Conservation (phyloP, 2,113 vertebrate genomes). For the Semicossyphus pulcher region DNA sequence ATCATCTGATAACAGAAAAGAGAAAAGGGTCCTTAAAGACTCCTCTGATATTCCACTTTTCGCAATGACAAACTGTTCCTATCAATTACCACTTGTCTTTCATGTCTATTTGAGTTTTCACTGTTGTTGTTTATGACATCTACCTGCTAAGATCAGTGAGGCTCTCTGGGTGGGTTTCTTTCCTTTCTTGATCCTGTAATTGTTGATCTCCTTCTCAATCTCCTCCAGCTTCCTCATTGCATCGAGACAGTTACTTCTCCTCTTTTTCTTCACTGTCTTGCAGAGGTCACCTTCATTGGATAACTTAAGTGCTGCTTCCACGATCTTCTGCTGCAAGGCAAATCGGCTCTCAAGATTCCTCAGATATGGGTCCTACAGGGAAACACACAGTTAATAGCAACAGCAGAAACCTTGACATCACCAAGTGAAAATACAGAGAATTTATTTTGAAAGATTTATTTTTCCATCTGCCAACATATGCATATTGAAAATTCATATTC, state of each 20-base stretch:
- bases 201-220: conserved; percentile 92
- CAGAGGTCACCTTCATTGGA: conserved; percentile 89
- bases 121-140: background rate
- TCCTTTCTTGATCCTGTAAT: conserved; percentile 89
- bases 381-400: background rate
- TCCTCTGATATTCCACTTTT: background rate
- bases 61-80: background rate
- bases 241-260: conserved; percentile 89
- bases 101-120: no score
- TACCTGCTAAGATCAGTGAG: conserved; percentile 87
- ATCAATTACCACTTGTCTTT: background rate
- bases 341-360: conserved; percentile 94
- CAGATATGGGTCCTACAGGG: conserved; percentile 89
- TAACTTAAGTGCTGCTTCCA: conserved; percentile 94
- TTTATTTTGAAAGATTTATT: background rate
- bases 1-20: conserved; percentile 87
- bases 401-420: background rate
- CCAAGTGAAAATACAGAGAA: background rate
- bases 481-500: background rate
- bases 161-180: conserved; percentile 91
- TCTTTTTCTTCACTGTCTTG: conserved; percentile 95
- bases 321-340: conserved; percentile 93
- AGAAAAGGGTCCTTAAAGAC: conserved; percentile 19
- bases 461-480: background rate
- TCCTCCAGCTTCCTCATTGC: conserved; percentile 90